These are phyloP conservation scores for Rhagium mordax DNA, from an alignment of 2,888 invertebrate species.

Conservation along the genomic window DNA sequence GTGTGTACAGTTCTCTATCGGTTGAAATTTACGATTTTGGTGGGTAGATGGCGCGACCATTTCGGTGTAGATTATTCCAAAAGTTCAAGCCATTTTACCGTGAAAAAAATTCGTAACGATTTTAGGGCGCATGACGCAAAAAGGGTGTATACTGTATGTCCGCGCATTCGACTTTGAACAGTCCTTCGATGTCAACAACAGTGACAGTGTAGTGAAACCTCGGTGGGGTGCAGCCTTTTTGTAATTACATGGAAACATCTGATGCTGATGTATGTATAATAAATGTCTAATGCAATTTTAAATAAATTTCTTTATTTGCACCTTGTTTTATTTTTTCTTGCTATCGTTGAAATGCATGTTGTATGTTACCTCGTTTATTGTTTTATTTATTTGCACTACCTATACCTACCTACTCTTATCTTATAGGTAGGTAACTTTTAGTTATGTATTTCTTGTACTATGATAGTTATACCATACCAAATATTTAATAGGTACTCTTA, in stretches of 20 bases:
- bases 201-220: slow-evolving; percentile 24
- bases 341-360: slow-evolving; percentile 26
- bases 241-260: slow-evolving; percentile 31
- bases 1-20: no score
- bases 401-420: not conserved
- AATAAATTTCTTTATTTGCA: slow-evolving; percentile 28
- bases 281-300: slow-evolving; percentile 1
- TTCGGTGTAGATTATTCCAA: not conserved
- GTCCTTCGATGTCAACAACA: slow-evolving; percentile 43
- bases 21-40: not conserved
- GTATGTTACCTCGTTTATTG: not conserved
- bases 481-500: no score
- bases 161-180: slow-evolving; percentile 45
- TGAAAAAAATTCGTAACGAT: slow-evolving; percentile 5
- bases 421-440: no score
- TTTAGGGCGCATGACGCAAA: slow-evolving; percentile 31
- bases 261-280: slow-evolving; percentile 40
- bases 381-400: slow-evolving; percentile 8
- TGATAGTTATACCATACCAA: no score
- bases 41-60: not conserved
- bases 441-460: no score
- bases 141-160: slow-evolving; percentile 20
- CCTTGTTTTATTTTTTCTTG: slow-evolving; percentile 26
- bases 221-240: slow-evolving; percentile 39
- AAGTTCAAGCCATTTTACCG: not conserved